These are phyloP conservation scores for Amphiprion clarkii DNA, from an alignment of 2,797 vertebrate genomes.

Conservation along the genomic window DNA sequence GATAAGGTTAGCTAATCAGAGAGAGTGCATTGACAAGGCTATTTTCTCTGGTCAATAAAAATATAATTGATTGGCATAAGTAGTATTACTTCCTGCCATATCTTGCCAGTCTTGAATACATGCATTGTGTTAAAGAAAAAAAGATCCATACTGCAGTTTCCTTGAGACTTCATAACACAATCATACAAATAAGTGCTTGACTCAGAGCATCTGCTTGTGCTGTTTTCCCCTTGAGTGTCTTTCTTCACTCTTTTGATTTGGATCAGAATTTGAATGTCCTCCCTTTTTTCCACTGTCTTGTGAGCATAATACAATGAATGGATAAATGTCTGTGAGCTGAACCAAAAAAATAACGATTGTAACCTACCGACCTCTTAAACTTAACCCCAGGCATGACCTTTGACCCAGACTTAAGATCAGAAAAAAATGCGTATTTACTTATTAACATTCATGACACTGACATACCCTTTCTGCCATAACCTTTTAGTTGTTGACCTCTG, in stretches of 20 bases:
- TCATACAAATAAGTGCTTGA: neutral
- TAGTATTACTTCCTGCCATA: constrained; percentile 41
- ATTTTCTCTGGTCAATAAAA: constrained; percentile 70
- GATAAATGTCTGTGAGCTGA: constrained; percentile 54
- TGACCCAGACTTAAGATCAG: constrained; percentile 56
- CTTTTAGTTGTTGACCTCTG: constrained; percentile 42
- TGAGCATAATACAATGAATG: constrained; percentile 37
- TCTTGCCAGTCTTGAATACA: constrained; percentile 27
- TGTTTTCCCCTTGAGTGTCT: constrained; percentile 8
- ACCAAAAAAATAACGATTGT: constrained; percentile 68
- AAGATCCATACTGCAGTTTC: constrained; percentile 21
- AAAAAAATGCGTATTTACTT: constrained; percentile 47
- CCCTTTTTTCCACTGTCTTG: neutral
- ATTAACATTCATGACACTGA: constrained; percentile 59
- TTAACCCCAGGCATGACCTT: constrained; percentile 53
- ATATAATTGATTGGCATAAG: constrained; percentile 70
- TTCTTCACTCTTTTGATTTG: constrained; percentile 8
- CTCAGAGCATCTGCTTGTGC: neutral
- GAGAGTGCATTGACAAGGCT: constrained; percentile 76
- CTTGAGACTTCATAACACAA: neutral
- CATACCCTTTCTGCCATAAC: constrained; percentile 32
- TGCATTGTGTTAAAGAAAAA: constrained; percentile 35
- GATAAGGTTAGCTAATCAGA: constrained; percentile 77
- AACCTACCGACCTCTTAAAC: constrained; percentile 66
- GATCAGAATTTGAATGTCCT: constrained; percentile 16